These are phyloP conservation scores for Microctonus hyperodae DNA, from an alignment of 2,888 invertebrate species.

Conservation along the genomic window DNA sequence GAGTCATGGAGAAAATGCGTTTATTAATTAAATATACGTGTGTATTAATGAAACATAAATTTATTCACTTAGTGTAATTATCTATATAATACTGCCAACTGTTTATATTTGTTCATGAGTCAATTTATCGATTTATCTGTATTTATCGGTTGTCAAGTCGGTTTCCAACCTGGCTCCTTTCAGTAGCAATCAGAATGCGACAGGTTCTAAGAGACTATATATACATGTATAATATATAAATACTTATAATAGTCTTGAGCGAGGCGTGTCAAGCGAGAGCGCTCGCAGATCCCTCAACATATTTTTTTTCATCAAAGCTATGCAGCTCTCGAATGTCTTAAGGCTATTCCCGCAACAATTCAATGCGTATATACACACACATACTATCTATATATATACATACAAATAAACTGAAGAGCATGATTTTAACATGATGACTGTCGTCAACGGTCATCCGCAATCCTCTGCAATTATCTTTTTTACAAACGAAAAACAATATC, in stretches of 20 bases:
- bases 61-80: background rate
- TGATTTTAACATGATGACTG: constrained; percentile 6
- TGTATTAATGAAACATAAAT: no score
- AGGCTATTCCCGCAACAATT: constrained; percentile 15
- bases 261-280: constrained; percentile 16
- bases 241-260: constrained; percentile 4
- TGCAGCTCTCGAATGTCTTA: constrained; percentile 19
- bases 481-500: constrained; percentile 18
- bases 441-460: background rate
- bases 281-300: constrained; percentile 12
- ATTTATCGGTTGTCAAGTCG: background rate
- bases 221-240: no score
- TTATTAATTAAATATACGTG: no score
- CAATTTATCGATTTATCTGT: background rate
- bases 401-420: no score
- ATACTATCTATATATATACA: constrained; percentile 9
- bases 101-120: background rate
- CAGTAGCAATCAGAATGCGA: constrained; percentile 24
- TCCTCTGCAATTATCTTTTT: constrained; percentile 16
- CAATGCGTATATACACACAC: constrained; percentile 6
- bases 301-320: constrained; percentile 8
- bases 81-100: background rate
- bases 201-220: constrained; percentile 19
- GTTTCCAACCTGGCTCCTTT: background rate
- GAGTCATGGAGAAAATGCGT: no score